Conservation (phyloP, 1,140 invertebrate genomes). For the Tetragonula clypearis region DNA sequence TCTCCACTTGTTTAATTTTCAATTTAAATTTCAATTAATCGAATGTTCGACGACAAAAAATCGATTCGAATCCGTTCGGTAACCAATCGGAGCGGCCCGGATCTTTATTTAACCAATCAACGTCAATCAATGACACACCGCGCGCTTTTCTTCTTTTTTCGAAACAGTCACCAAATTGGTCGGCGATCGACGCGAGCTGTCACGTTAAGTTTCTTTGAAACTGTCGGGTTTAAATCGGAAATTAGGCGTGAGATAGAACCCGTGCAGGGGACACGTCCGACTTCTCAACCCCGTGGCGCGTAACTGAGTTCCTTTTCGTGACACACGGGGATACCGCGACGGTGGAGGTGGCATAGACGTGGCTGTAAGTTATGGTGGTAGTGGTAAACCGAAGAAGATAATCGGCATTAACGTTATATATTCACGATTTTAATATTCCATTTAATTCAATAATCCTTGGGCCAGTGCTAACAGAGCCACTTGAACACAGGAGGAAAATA, state of each 20-base stretch:
- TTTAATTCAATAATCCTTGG: too few relatives aligned
- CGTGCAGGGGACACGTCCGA: slow-evolving; percentile 57
- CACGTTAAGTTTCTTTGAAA: background rate
- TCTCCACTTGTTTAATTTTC: background rate
- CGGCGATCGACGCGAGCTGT: background rate
- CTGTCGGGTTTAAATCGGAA: background rate
- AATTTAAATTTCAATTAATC: background rate
- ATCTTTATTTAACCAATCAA: slow-evolving; percentile 10
- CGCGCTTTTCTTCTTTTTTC: background rate
- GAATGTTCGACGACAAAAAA: background rate
- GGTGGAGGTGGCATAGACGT: slow-evolving; percentile 53
- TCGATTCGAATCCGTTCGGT: background rate
- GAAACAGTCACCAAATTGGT: background rate
- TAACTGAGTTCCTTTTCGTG: slow-evolving; percentile 66
- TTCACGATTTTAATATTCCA: background rate
- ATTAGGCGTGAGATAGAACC: slow-evolving; percentile 6
- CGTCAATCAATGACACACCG: slow-evolving; percentile 5
- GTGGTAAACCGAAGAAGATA: slow-evolving; percentile 13
- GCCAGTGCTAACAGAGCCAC: too few relatives aligned
- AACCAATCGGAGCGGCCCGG: background rate
- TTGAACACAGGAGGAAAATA: too few relatives aligned
- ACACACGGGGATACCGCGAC: slow-evolving; percentile 41
- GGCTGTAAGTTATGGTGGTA: slow-evolving; percentile 30
- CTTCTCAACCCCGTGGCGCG: slow-evolving; percentile 67
- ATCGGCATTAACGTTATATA: background rate